Base-by-base conservation (phyloP, 1,140 invertebrate genomes). In the Brachionus rotundiformis region DNA sequence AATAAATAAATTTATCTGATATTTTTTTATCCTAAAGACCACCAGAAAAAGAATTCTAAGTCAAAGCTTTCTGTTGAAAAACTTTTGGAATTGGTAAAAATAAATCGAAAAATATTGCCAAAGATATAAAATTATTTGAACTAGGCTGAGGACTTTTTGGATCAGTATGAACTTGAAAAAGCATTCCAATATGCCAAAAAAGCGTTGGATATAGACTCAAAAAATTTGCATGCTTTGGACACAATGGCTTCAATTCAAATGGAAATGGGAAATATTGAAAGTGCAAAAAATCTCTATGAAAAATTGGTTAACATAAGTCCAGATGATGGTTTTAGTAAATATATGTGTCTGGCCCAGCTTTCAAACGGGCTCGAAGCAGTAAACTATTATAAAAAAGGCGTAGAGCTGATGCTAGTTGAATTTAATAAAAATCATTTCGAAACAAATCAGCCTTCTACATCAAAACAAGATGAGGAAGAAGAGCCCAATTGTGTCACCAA, bases 311-410 rank as follows among this genome's bases (percentile, higher is more conserved):
- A 86, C 33, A 44, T 88, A 0, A 83, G 83, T 73, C 88, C 88
- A 7, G 84, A 88, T n/a, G 75, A 82, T 49, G 88, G 88, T n/a
- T 84, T 86, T 82, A 65, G 83, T 31, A 89, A 89, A 80, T 89
- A 88, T 82, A 87, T 89, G 86, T 86, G 85, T 76, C 82, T 89
- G 44, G 88, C 86, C 13, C 88, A 89, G 77, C 82, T 89, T 44
- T 83, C 85, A 77, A 83, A 84, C 19, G 88, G 88, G 1, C 82
- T 84, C 36, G 84, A 87, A 19, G 85, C 88, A 7, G 84, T 88
- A 49, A 71, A 87, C 23, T 88, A 84, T 83, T 89, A 87, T 81
- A 83, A 85, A 75, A 88, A 88, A 79, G 88, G 87, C 10, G 86
- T 89, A 73, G 85, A 88, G 59, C 47, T 89, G 1, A 86, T 89